Conservation (phyloP, 2,797 vertebrate genomes). For the Phataginus tricuspis region DNA sequence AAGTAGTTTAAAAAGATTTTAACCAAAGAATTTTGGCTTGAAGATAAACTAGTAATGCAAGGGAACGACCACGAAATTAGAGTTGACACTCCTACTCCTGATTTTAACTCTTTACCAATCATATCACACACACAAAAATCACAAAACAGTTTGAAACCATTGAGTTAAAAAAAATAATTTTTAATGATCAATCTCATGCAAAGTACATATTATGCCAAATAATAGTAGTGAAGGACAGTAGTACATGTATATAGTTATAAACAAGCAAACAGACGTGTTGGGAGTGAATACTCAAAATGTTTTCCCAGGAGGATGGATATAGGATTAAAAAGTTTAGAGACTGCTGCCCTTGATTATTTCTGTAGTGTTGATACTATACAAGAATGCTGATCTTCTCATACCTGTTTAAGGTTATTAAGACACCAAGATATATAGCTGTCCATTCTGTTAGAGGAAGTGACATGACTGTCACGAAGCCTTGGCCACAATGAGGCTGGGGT, state of each 20-base stretch:
- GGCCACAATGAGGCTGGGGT: background rate
- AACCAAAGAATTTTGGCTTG: slow-evolving; percentile 12
- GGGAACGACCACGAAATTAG: background rate
- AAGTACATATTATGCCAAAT: background rate
- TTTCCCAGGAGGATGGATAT: background rate
- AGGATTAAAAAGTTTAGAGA: background rate
- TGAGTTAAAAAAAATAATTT: background rate
- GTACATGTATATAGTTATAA: background rate
- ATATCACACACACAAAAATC: background rate
- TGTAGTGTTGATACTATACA: background rate
- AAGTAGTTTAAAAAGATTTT: slow-evolving; percentile 25
- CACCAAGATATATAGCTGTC: background rate
- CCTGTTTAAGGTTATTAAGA: background rate
- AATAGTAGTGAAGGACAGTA: background rate
- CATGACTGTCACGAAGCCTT: background rate
- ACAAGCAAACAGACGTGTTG: background rate
- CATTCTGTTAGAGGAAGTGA: background rate
- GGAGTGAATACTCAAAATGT: background rate
- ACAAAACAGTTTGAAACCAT: background rate
- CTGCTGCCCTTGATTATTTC: background rate
- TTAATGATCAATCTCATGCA: background rate
- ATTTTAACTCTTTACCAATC: background rate
- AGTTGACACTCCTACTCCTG: background rate
- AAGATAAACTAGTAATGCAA: slow-evolving; percentile 44
- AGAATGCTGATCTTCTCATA: background rate